Evolutionary conservation across 2,113 vertebrate species (phyloP).

Genomic region (Pseudopodoces humilis): DNA sequence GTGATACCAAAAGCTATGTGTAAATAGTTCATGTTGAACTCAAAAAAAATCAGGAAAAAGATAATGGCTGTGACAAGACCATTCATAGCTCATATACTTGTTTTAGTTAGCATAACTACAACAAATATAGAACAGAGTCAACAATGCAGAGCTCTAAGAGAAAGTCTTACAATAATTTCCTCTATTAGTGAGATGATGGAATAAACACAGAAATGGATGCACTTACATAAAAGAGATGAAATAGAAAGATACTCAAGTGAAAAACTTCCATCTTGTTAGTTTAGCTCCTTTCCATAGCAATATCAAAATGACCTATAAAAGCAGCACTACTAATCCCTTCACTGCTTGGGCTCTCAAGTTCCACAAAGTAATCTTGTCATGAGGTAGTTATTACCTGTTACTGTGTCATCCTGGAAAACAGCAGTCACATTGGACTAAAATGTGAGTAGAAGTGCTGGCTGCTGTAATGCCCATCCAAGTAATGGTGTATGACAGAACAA

Average conservation of each 20-base stretch:
- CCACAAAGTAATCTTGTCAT: background rate
- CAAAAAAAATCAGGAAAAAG: background rate
- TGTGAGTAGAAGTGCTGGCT: background rate
- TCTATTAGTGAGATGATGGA: slow-evolving; percentile 26
- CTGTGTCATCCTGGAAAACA: background rate
- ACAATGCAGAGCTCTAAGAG: slow-evolving; percentile 9
- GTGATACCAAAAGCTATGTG: background rate
- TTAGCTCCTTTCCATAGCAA: background rate
- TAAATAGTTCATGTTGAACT: background rate
- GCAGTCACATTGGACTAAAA: background rate
- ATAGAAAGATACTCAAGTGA: background rate
- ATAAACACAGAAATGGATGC: slow-evolving; percentile 14
- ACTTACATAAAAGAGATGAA: background rate
- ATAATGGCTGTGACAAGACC: background rate
- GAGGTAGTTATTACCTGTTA: background rate
- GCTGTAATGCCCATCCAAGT: background rate
- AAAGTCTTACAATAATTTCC: slow-evolving; percentile 21
- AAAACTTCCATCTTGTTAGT: slow-evolving; percentile 21
- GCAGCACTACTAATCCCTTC: background rate
- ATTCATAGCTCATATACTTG: background rate
- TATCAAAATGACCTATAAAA: background rate
- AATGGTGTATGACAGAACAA: background rate
- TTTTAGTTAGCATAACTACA: slow-evolving; percentile 10
- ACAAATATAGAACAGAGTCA: slow-evolving; percentile 38
- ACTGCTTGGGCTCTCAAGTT: background rate